Evolutionary conservation across 2,888 invertebrate genomes (phyloP).

Genomic region (Lissocephala sabroskyi): DNA sequence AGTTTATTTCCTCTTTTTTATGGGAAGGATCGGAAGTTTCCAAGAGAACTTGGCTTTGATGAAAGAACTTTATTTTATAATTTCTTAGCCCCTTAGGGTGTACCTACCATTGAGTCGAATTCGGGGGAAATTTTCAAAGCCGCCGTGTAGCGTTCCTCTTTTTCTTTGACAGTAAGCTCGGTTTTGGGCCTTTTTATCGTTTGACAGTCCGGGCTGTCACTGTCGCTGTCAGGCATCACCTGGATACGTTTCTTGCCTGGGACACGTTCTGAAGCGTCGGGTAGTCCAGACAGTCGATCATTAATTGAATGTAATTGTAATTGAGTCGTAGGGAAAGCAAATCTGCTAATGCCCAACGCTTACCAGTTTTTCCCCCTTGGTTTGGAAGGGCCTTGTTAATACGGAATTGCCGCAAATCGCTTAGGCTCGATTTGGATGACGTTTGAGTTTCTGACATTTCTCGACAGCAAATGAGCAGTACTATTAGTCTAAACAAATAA

Average conservation of each 20-base stretch:
- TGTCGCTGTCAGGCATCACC: slow-evolving; percentile 70
- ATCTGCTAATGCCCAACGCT: too few species aligned
- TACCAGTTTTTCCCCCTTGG: slow-evolving; percentile 51
- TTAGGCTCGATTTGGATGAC: slow-evolving; percentile 57
- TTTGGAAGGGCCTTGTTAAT: too few species aligned
- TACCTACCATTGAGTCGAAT: slow-evolving; percentile 70
- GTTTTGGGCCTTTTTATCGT: slow-evolving; percentile 62
- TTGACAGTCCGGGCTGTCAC: slow-evolving; percentile 60
- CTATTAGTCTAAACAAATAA: too few species aligned
- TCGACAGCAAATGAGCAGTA: too few species aligned
- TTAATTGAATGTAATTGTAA: not conserved
- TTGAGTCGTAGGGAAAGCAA: too few species aligned
- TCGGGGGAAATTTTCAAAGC: slow-evolving; percentile 68
- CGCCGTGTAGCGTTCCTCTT: slow-evolving; percentile 69
- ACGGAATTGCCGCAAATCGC: slow-evolving; percentile 68
- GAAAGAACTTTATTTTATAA: not conserved
- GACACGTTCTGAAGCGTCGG: slow-evolving; percentile 55
- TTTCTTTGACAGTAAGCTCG: slow-evolving; percentile 65
- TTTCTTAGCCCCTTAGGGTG: slow-evolving; percentile 1
- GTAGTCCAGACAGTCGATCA: not conserved
- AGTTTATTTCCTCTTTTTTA: not conserved
- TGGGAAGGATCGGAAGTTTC: too few species aligned
- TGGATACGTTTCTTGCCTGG: slow-evolving; percentile 71
- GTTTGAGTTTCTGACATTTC: slow-evolving; percentile 58
- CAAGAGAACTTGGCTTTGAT: too few species aligned